Conservation (phyloP, 1,140 invertebrate genomes). For the Coenobita brevimanus region DNA sequence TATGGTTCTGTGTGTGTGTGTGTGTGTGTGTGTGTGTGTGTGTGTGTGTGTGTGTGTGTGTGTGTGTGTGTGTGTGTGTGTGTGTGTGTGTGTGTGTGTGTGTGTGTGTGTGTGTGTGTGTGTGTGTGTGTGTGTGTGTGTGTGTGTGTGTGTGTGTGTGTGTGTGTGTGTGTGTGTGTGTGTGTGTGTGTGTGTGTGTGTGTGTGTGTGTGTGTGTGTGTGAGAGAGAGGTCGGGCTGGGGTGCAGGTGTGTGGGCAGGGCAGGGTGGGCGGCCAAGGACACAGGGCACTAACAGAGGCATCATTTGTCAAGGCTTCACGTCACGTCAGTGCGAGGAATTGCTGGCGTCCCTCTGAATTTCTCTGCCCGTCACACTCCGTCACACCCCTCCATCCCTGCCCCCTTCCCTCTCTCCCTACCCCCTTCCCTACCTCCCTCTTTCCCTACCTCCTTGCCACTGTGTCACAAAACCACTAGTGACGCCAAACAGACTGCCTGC, state of each 20-base stretch:
- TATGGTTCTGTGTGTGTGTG: no score
- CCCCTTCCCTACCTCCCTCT: no score
- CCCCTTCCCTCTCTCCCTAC: no score
- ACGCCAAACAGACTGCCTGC: conserved; percentile 39
- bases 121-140: not conserved
- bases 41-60: no score
- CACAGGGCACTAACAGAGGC: not conserved
- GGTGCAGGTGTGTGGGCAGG: not conserved
- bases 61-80: not conserved
- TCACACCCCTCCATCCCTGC: no score
- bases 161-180: conserved; percentile 9
- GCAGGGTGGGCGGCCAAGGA: not conserved
- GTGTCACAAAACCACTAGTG: no score
- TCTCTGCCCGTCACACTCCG: no score
- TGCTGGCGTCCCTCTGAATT: no score
- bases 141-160: not conserved
- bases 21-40: no score
- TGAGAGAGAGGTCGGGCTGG: not conserved
- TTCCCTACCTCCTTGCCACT: no score
- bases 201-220: conserved; percentile 34
- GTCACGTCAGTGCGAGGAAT: no score
- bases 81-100: not conserved
- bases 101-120: conserved; percentile 5
- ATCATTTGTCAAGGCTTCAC: no score
- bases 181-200: conserved; percentile 13